phyloP scores from a whole-genome alignment of 1,140 invertebrate species.

The Brachionus plicatilis region DNA sequence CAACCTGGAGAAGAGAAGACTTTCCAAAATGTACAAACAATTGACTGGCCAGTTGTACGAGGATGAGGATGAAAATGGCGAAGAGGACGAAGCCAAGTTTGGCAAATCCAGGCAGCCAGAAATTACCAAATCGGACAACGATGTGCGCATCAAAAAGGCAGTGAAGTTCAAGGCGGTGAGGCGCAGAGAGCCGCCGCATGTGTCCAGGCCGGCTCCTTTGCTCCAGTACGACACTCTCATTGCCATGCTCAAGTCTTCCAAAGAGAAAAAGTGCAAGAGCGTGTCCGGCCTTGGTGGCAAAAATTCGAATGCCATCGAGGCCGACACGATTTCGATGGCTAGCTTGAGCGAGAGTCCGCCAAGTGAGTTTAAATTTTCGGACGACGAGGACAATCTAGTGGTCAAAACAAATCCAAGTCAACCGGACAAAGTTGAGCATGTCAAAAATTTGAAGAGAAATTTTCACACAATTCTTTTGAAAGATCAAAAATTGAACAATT shows the following conservation, averaged over 20 bases:
- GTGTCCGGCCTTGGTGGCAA: neutral
- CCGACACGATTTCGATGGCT: neutral
- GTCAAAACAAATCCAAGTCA: neutral
- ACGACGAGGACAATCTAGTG: constrained; percentile 27
- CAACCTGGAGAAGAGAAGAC: neutral
- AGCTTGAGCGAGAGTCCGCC: constrained; percentile 26
- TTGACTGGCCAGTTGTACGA: neutral
- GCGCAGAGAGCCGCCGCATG: neutral
- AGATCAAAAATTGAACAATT: constrained; percentile 28
- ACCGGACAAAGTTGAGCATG: neutral
- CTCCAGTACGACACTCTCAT: constrained; percentile 21
- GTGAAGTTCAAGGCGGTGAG: neutral
- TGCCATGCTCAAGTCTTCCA: constrained; percentile 23
- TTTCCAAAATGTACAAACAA: neutral
- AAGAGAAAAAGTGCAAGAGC: neutral
- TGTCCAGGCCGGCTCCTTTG: neutral
- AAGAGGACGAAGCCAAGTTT: neutral
- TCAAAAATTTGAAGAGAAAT: constrained; percentile 28
- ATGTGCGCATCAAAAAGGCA: constrained; percentile 15
- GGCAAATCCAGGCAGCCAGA: neutral
- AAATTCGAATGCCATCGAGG: constrained; percentile 4
- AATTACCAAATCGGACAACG: neutral
- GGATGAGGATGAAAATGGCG: neutral
- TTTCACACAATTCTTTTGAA: constrained; percentile 31
- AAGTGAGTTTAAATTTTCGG: constrained; percentile 40